These are phyloP conservation scores for Epinephelus lanceolatus DNA, from an alignment of 2,113 vertebrate species.

Conservation along the genomic window DNA sequence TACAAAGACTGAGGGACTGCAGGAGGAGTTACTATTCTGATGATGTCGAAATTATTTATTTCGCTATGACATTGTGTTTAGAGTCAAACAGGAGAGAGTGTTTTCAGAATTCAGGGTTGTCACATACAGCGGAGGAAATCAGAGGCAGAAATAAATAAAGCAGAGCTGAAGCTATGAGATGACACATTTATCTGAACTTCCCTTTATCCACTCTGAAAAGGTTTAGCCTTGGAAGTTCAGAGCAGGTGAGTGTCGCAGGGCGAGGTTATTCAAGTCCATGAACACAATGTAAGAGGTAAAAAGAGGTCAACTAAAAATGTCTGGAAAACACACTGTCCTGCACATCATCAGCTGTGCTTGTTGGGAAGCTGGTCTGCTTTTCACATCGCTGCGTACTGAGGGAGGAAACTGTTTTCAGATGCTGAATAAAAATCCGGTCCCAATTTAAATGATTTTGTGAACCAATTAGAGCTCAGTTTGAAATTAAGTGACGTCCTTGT, in stretches of 20 bases:
- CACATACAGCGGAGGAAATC: neutral
- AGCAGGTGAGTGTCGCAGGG: conserved; percentile 1
- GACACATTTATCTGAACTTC: conserved; percentile 22
- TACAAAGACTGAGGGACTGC: too few species aligned
- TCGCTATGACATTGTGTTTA: neutral
- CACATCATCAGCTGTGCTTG: conserved; percentile 13
- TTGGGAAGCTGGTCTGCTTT: neutral
- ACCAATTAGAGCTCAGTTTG: conserved; percentile 1
- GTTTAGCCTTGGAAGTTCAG: conserved; percentile 2
- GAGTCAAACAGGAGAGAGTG: neutral
- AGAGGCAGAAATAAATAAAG: conserved; percentile 7
- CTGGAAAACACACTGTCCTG: conserved; percentile 5
- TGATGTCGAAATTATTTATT: neutral
- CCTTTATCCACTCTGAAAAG: neutral
- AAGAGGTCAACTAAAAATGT: conserved; percentile 2
- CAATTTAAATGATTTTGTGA: neutral
- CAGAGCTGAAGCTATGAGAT: conserved; percentile 7
- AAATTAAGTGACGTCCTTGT: neutral
- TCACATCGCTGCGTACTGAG: neutral
- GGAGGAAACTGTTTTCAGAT: neutral
- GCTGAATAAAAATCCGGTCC: conserved; percentile 7
- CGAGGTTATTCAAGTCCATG: conserved; percentile 10
- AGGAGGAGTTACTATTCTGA: neutral
- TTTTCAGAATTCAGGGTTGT: neutral
- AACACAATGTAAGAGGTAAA: conserved; percentile 12